A percentile compares a stretch with the other conserved stretches of the same genome.
phyloP scores from a whole-genome alignment of 1,140 invertebrate species.

The Elymnias hypermnestra region DNA sequence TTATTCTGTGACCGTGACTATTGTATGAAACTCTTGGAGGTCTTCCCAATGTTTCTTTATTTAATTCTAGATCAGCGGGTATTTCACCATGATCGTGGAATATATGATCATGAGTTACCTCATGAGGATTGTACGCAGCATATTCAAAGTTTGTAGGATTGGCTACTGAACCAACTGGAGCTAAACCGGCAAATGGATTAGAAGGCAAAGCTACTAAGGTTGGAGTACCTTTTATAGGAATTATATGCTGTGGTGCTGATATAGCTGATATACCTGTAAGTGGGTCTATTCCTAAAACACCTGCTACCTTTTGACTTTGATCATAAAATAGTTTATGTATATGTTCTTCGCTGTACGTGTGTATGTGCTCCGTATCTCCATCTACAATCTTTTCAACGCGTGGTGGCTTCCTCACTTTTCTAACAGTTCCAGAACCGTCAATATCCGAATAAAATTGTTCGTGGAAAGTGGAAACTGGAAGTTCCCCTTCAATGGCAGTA shows the following conservation, averaged over 20 bases:
- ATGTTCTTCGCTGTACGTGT: slow-evolving; percentile 72
- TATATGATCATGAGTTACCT: slow-evolving; percentile 70
- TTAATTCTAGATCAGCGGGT: slow-evolving; percentile 47
- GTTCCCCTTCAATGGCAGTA: slow-evolving; percentile 42
- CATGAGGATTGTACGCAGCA: slow-evolving; percentile 59
- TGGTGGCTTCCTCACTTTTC: slow-evolving; percentile 65
- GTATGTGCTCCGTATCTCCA: slow-evolving; percentile 72
- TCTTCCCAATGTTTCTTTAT: slow-evolving; percentile 39
- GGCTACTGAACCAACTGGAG: slow-evolving; percentile 44
- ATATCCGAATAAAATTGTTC: slow-evolving; percentile 72
- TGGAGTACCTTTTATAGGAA: slow-evolving; percentile 43
- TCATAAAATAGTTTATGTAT: slow-evolving; percentile 68
- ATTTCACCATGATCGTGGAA: slow-evolving; percentile 73
- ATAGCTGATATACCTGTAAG: slow-evolving; percentile 39
- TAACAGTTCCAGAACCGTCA: slow-evolving; percentile 55
- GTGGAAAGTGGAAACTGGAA: slow-evolving; percentile 57
- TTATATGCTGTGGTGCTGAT: slow-evolving; percentile 30
- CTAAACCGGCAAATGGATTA: slow-evolving; percentile 32
- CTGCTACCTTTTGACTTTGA: slow-evolving; percentile 36
- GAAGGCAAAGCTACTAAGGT: slow-evolving; percentile 42
- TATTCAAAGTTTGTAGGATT: slow-evolving; percentile 59
- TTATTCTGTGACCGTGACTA: slow-evolving; percentile 49
- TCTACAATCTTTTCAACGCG: slow-evolving; percentile 73
- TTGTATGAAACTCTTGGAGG: slow-evolving; percentile 61
- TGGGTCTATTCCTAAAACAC: slow-evolving; percentile 38